Evolutionary conservation across 2,888 invertebrate species (phyloP).

Genomic region (Apocheima hispidaria): DNA sequence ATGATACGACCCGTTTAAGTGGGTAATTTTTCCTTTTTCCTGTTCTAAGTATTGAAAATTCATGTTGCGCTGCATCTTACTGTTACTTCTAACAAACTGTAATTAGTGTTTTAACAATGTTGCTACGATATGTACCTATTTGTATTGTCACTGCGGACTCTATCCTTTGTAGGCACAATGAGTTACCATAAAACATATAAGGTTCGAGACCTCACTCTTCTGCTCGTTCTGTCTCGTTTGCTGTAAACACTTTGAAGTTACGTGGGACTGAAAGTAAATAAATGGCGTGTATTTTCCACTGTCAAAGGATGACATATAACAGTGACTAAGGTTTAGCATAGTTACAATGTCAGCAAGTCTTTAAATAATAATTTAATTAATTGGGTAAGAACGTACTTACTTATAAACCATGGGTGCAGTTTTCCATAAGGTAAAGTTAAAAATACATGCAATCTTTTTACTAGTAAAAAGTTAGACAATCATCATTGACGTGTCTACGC

Average conservation of each 20-base stretch:
- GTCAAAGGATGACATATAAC: conserved; percentile 4
- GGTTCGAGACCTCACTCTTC: conserved; percentile 20
- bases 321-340: background rate
- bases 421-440: too few relatives aligned
- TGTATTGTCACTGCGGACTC: conserved; percentile 14
- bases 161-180: conserved; percentile 31
- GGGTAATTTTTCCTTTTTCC: too few relatives aligned
- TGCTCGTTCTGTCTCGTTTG: conserved; percentile 21
- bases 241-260: conserved; percentile 17
- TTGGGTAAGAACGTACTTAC: background rate
- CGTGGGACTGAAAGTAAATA: conserved; percentile 10
- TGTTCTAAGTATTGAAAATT: background rate
- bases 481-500: too few relatives aligned
- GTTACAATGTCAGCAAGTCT: too few relatives aligned
- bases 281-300: background rate
- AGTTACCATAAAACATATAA: conserved; percentile 15
- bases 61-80: background rate
- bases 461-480: too few relatives aligned
- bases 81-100: background rate
- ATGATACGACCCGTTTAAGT: background rate
- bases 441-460: too few relatives aligned
- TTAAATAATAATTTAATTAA: background rate
- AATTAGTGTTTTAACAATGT: background rate
- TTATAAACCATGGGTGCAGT: too few relatives aligned
- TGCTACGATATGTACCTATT: background rate